phyloP scores from a whole-genome alignment of 92 coral and sea anemone genomes.

The Umimayanthus chanpuru region DNA sequence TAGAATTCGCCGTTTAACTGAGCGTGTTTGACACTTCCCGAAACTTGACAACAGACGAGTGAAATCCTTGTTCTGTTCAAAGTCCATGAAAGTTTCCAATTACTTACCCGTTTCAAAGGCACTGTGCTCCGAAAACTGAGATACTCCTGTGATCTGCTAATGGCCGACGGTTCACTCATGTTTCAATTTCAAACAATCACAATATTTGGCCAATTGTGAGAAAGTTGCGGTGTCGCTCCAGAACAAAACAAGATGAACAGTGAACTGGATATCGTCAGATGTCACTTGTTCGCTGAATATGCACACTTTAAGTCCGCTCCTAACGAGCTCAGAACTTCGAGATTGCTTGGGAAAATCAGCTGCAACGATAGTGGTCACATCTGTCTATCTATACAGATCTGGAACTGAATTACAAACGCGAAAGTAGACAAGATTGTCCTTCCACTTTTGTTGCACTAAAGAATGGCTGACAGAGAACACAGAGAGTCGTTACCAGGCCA shows the following conservation, averaged over 20 bases:
- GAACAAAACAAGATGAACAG: neutral
- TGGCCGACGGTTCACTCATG: constrained; percentile 71
- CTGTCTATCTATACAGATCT: neutral
- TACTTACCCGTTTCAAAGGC: constrained; percentile 83
- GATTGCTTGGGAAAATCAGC: neutral
- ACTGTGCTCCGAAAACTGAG: constrained; percentile 93
- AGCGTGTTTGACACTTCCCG: too few relatives aligned
- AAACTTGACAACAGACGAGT: too few relatives aligned
- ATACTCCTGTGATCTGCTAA: constrained; percentile 90
- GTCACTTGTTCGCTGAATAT: neutral
- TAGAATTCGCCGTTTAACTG: too few relatives aligned
- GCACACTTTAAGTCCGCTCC: neutral
- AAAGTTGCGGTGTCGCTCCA: neutral
- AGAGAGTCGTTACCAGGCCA: constrained; percentile 30
- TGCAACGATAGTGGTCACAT: neutral
- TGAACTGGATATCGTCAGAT: neutral
- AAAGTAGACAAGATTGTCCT: neutral
- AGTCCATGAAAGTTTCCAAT: neutral
- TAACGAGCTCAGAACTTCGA: neutral
- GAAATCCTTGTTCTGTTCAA: too few relatives aligned
- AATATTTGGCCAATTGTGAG: neutral
- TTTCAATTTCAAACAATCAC: neutral
- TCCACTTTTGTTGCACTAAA: neutral
- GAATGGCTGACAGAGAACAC: constrained; percentile 32
- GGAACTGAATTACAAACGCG: neutral